These are phyloP conservation scores for Lacerta bilineata DNA, from an alignment of 2,797 vertebrate species.

Conservation along the genomic window DNA sequence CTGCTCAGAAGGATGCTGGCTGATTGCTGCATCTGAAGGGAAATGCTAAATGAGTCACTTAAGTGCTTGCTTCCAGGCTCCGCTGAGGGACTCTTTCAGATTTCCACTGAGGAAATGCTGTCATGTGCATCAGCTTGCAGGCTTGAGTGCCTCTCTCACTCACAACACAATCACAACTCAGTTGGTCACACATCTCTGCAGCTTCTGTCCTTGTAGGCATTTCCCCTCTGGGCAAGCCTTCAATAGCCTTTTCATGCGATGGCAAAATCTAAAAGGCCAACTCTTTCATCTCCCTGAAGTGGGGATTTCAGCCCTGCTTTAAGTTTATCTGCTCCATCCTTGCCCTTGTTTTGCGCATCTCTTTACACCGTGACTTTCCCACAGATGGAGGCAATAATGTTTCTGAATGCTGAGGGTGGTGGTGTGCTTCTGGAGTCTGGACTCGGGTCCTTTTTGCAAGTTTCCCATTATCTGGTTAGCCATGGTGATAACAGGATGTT, in stretches of 20 bases:
- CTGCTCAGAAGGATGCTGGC: not conserved
- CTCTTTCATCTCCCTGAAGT: not conserved
- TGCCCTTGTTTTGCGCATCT: not conserved
- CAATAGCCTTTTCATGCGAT: not conserved
- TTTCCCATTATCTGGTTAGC: no score
- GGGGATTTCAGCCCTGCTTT: not conserved
- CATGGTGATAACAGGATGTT: no score
- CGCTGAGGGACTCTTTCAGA: not conserved
- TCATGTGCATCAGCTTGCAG: not conserved
- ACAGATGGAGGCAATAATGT: no score
- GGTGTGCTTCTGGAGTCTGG: no score
- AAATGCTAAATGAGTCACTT: not conserved
- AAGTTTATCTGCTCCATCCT: no score
- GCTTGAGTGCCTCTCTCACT: not conserved
- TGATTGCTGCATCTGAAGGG: not conserved
- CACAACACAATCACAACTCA: no score
- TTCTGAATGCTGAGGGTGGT: no score
- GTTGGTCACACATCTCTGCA: not conserved
- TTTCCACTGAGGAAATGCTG: not conserved
- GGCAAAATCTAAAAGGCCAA: not conserved
- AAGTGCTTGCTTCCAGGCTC: not conserved
- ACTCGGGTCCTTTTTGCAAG: no score
- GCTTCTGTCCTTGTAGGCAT: not conserved
- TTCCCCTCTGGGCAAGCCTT: not conserved
- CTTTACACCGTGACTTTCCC: no score